Evolutionary conservation across 2,888 invertebrate species (phyloP), one percentile per base, ranked within the genome.

Genomic region (Bibio marci): DNA sequence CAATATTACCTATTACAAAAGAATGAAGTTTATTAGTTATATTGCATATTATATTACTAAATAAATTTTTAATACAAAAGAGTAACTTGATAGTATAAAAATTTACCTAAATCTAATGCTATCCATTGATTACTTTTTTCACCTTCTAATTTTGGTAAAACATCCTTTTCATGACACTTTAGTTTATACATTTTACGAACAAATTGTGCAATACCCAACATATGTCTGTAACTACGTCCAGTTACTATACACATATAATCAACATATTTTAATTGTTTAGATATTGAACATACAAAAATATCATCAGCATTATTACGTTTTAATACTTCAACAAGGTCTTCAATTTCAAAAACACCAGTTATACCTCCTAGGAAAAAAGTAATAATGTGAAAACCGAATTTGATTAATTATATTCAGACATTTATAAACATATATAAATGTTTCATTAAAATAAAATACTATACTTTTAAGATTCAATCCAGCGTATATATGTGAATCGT

Each of bases 331-430:
- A 91, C 75, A 35, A 94, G 59, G 46, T 92, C 87, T 54, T 86
- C 80, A 33, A 92, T 70, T 50, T 94, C 91, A 63, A 77, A 91
- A 0, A 92, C 91, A 25, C 92, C 92, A 46, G 58, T 68, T 43
- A 66, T 51, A 12, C 92, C 94, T 55, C 82, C 91, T 92, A 30
- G 17, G 42, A 44, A 41, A 17, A 31, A 41, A 34, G 17, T 18
- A 39, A 32, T 27, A 34, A 37, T 25, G 14, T n/a, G 13, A 37
- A 14, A n/a, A n/a, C n/a, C n/a, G n/a, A n/a, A n/a, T n/a, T n/a
- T n/a, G n/a, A n/a, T n/a, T n/a, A n/a, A 40, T 32, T 35, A 14
- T 25, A 32, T 30, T 14, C 15, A 35, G 30, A 37, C 28, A 38
- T 32, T n/a, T n/a, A n/a, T n/a, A n/a, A 41, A 22, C 32, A 22